Evolutionary conservation across 1,140 invertebrate genomes (phyloP).

Genomic region (Drosophila malerkotliana): DNA sequence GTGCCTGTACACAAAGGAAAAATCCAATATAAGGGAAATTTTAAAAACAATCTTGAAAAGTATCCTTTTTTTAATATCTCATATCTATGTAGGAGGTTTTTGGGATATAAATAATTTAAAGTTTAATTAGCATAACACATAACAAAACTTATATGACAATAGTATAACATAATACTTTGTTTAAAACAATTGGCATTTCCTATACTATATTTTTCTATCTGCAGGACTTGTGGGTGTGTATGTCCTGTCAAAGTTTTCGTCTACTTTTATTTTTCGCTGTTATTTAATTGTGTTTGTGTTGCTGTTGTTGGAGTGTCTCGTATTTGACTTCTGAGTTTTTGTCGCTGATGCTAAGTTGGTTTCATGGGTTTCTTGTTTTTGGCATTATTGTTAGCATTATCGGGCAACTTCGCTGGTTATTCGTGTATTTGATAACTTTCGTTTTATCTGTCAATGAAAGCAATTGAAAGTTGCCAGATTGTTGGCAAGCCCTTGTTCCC

Average conservation of each 20-base stretch:
- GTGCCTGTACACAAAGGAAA: slow-evolving; percentile 6
- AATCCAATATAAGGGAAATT: neutral
- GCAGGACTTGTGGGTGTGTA: neutral
- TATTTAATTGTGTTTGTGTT: slow-evolving; percentile 69
- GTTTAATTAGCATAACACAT: too few species aligned
- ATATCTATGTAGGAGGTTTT: neutral
- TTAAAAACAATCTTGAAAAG: slow-evolving; percentile 1
- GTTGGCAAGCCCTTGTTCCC: slow-evolving; percentile 20
- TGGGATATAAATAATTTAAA: neutral
- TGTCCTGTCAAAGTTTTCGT: slow-evolving; percentile 62
- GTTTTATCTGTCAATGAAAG: slow-evolving; percentile 64
- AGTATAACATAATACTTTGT: too few species aligned
- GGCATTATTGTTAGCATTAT: slow-evolving; percentile 30
- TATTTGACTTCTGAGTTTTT: slow-evolving; percentile 50
- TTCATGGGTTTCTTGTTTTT: slow-evolving; percentile 17
- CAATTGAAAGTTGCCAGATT: slow-evolving; percentile 65
- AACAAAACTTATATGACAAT: too few species aligned
- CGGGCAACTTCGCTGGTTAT: slow-evolving; percentile 36
- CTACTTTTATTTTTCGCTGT: slow-evolving; percentile 58
- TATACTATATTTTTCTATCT: neutral
- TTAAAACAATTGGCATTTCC: too few species aligned
- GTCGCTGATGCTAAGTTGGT: slow-evolving; percentile 6
- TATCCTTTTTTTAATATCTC: neutral
- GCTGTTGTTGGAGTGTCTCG: slow-evolving; percentile 42
- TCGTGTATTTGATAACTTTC: slow-evolving; percentile 64